Base-by-base conservation (phyloP, 2,888 invertebrate genomes). In the Mimumesa dahlbomi region DNA sequence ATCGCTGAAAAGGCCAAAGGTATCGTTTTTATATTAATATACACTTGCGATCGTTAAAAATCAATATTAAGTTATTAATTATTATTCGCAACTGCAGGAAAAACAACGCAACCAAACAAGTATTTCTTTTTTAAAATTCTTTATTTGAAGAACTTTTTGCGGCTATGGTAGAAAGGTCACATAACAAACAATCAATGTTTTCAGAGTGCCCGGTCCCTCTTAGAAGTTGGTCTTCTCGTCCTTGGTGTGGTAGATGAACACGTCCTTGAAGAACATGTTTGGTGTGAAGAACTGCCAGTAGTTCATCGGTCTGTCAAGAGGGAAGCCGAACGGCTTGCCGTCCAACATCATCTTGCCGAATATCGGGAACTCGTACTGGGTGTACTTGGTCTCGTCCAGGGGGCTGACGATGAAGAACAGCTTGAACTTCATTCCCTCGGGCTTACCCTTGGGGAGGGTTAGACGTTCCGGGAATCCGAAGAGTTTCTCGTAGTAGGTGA, bases 371-470 rank as follows among this genome's bases (percentile, higher is more conserved):
- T 93, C 91, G 81, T 85, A 90, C 22, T 89, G 89, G 16, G 84
- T 84, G 1, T 89, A 83, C 43, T 90, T 89, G 38, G 91, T 90
- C 42, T 92, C 91, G 25, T 89, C 91, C 85, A 91, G 88, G 40
- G 93, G 92, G 21, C 91, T 90, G 63, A 94, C 90, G 88, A 92
- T 91, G 77, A 92, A 92, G 91, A 92, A 91, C 72, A 94, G 87
- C 73, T 92, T 90, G 90, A 91, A 93, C 13, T 91, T 91, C 92
- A 93, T 92, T 62, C 94, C 94, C 43, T 91, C 93, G 76, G 89
- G 88, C 80, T 89, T 91, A 59, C 93, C 94, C 85, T 91, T 93
- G 77, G 94, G 94, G 54, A 94, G 87, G 82, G 92, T 87, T 48
- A 94, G 88, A 75, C 93, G 91, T 67, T 92, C 90, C 7, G 93